A percentile compares a stretch with the other conserved stretches of the same genome.
Conservation (phyloP, 2,797 vertebrate species). For the Acanthurus tractus region DNA sequence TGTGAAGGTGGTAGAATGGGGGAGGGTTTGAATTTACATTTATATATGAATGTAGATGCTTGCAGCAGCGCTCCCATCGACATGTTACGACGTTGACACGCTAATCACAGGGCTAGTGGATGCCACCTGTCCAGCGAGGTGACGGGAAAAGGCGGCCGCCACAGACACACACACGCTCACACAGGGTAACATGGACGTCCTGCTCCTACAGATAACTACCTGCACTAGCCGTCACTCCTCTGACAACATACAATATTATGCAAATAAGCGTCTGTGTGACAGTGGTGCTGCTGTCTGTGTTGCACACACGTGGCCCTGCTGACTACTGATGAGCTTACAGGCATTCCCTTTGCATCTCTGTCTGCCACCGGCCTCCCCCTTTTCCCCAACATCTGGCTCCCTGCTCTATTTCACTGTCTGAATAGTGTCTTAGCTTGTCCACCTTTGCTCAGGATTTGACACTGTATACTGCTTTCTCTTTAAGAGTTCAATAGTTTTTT, state of each 20-base stretch:
- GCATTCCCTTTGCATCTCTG: slow-evolving; percentile 20
- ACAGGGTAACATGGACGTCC: slow-evolving; percentile 47
- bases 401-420: slow-evolving; percentile 26
- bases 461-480: neutral
- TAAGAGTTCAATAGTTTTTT: neutral
- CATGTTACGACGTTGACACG: slow-evolving; percentile 86
- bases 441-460: slow-evolving; percentile 1
- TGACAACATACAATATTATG: slow-evolving; percentile 88
- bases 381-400: slow-evolving; percentile 29
- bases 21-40: slow-evolving; percentile 77
- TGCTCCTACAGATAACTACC: slow-evolving; percentile 79
- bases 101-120: slow-evolving; percentile 86
- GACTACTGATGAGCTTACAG: slow-evolving; percentile 68
- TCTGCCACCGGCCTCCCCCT: slow-evolving; percentile 32
- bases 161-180: slow-evolving; percentile 31
- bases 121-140: slow-evolving; percentile 82
- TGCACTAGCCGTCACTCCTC: slow-evolving; percentile 75
- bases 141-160: slow-evolving; percentile 69
- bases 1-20: slow-evolving; percentile 36
- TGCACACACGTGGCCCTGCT: slow-evolving; percentile 18
- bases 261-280: slow-evolving; percentile 78
- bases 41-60: slow-evolving; percentile 84
- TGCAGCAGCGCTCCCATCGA: slow-evolving; percentile 62
- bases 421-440: slow-evolving; percentile 22
- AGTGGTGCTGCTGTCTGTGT: slow-evolving; percentile 53